Conservation (phyloP, 2,888 invertebrate genomes). For the Synanthedon andrenaeformis region DNA sequence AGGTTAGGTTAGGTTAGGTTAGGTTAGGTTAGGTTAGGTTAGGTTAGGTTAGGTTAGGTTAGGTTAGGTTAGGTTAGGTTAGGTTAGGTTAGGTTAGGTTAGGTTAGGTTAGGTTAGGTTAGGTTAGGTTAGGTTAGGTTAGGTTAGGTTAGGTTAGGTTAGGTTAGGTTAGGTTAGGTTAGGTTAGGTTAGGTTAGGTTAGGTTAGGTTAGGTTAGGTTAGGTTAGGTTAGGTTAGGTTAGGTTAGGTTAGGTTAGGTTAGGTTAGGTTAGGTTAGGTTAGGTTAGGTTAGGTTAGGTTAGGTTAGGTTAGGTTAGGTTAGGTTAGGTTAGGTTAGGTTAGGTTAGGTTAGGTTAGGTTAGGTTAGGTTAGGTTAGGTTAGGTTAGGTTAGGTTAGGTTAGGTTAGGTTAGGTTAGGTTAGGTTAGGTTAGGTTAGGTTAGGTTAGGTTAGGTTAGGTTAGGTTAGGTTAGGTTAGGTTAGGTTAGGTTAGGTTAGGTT, state of each 20-base stretch:
- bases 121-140: conserved; percentile 4
- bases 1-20: not conserved
- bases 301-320: conserved; percentile 1
- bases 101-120: too few relatives aligned
- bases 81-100: too few relatives aligned
- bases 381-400: conserved; percentile 1
- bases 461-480: conserved; percentile 4
- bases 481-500: conserved; percentile 1
- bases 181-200: conserved; percentile 1
- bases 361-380: conserved; percentile 1
- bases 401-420: conserved; percentile 4
- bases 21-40: not conserved
- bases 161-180: conserved; percentile 6
- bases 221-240: conserved; percentile 1
- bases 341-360: not conserved
- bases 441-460: conserved; percentile 5
- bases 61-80: conserved; percentile 1
- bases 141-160: conserved; percentile 7
- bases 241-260: conserved; percentile 1
- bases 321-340: conserved; percentile 1
- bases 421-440: conserved; percentile 5
- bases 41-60: not conserved
- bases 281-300: conserved; percentile 1
- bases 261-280: conserved; percentile 1
- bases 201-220: conserved; percentile 1